Conservation (phyloP, 1,140 invertebrate genomes). For the Pseudomyrmex concolor region DNA sequence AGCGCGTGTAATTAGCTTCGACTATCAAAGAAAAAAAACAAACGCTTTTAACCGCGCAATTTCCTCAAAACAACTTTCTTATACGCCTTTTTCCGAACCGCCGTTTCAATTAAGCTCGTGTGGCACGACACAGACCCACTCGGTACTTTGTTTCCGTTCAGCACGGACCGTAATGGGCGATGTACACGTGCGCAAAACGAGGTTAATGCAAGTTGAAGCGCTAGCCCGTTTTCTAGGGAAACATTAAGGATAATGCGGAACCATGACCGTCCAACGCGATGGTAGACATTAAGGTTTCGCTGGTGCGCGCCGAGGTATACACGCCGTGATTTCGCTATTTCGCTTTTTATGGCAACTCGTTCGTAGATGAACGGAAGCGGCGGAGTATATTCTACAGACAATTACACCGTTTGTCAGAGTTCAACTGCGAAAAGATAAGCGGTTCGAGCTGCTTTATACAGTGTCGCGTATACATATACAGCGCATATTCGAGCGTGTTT, state of each 20-base stretch:
- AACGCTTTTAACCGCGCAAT: background rate
- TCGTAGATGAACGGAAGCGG: constrained; percentile 57
- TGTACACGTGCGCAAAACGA: constrained; percentile 49
- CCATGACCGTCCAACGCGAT: constrained; percentile 34
- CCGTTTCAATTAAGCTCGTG: constrained; percentile 16
- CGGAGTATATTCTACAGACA: constrained; percentile 46
- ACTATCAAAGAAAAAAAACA: background rate
- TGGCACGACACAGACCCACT: background rate
- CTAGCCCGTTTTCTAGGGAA: constrained; percentile 41
- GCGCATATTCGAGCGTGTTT: background rate
- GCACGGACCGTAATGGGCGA: background rate
- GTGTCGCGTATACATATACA: background rate
- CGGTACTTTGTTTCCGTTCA: constrained; percentile 1
- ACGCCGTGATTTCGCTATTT: constrained; percentile 53
- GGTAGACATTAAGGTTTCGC: constrained; percentile 61
- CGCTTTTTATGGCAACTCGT: constrained; percentile 60
- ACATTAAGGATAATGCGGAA: constrained; percentile 65
- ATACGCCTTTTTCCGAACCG: background rate
- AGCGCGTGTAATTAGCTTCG: background rate
- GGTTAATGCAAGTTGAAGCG: constrained; percentile 57
- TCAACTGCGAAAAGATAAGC: constrained; percentile 39
- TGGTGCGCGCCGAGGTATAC: background rate
- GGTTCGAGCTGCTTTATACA: background rate
- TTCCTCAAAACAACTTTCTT: background rate
- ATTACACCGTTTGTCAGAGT: constrained; percentile 61